Conservation (phyloP, 2,888 invertebrate species). For the Sylvicola cinctus region DNA sequence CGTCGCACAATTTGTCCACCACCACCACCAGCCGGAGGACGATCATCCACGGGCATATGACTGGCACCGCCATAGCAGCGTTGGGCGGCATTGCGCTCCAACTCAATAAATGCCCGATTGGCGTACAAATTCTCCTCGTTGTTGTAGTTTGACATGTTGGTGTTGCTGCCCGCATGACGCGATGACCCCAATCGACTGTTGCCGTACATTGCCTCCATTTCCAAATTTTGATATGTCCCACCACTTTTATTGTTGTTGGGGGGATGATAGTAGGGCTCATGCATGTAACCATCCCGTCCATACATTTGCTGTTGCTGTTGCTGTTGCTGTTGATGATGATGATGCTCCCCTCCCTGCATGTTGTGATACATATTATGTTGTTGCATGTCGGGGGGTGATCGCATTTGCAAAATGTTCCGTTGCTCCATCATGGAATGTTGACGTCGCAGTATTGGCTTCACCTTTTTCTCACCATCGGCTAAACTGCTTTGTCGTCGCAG, state of each 20-base stretch:
- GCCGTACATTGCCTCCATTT: conserved; percentile 23
- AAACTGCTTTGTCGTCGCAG: conserved; percentile 24
- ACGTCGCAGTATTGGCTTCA: conserved; percentile 17
- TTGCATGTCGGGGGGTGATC: conserved; percentile 1
- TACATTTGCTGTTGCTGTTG: conserved; percentile 5
- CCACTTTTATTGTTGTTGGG: conserved; percentile 6
- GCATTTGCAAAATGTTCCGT: conserved; percentile 9
- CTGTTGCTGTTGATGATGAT: conserved; percentile 8
- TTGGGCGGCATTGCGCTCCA: conserved; percentile 17
- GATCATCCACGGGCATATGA: conserved; percentile 3
- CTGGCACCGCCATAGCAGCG: conserved; percentile 11
- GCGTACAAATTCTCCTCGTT: conserved; percentile 18
- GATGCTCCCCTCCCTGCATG: background rate
- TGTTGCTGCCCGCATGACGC: conserved; percentile 7
- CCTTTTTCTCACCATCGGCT: conserved; percentile 16
- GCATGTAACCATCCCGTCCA: conserved; percentile 1
- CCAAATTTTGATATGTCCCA: conserved; percentile 22
- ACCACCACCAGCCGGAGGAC: conserved; percentile 4
- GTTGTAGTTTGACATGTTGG: conserved; percentile 14
- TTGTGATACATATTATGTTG: conserved; percentile 1
- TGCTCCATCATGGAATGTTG: conserved; percentile 25
- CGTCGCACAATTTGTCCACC: conserved; percentile 19
- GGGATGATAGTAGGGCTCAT: conserved; percentile 3
- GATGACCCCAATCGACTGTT: conserved; percentile 10
- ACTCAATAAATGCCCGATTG: conserved; percentile 23